Evolutionary conservation across 1,140 invertebrate species (phyloP), one percentile per base, ranked within the genome.

Genomic region (Mactra quadrangularis): DNA sequence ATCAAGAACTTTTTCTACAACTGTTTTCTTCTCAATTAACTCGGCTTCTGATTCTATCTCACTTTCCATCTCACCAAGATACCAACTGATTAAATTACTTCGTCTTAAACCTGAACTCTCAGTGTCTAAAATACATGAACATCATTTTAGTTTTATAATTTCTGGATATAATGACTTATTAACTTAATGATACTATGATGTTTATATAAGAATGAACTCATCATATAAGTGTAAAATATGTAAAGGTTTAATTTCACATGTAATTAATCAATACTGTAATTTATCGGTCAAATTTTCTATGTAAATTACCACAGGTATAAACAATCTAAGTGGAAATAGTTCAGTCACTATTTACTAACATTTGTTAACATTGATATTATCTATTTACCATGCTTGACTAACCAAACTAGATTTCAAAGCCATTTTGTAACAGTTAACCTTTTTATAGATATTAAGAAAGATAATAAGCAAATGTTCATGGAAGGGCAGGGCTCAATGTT

Each of bases 1-100:
- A 90, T 99, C 97, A 66, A 99, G 96, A 79, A 99, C 96, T 94
- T 99, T 99, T 91, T 99, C 98, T n/a, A 98, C 96, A 3, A 99
- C 92, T 25, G 95, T 95, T 93, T 99, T 99, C 89, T 96, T 95
- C 88, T 98, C 96, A 19, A 98, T 92, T 3, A 99, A 92, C 89
- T 99, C 98, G 25, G 97, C 96, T 93, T 99, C 98, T 0, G 95
- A 95, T 86, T 99, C 97, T 83, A 99, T 96, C 85, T 97, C 95
- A 88, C 96, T 96, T 86, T 97, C 95, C 83, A 99, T 96, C 91
- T 97, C 95, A 90, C 97, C 96, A 59, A 99, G 94, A 94, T 99
- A 99, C 98, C 98, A 99, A 83, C 96, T 96, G 33, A 99, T 95
- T 0, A 99, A 94, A 76, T 97, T 96, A 86, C 96, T 97, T 85